phyloP scores from a whole-genome alignment of 2,113 vertebrate genomes.

The Sterna hirundo region DNA sequence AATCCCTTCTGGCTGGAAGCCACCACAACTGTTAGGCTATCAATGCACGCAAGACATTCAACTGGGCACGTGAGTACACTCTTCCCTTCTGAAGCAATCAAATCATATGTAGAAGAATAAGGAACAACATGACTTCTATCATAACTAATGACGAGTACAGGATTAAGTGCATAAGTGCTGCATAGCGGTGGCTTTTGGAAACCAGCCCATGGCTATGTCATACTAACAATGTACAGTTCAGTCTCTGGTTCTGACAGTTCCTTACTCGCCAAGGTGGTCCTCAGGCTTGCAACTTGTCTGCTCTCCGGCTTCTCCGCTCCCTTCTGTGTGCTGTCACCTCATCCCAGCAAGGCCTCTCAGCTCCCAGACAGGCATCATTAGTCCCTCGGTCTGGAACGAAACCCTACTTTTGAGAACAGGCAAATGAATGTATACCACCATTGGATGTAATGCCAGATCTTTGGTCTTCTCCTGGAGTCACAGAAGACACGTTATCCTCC shows the following conservation, averaged over 20 bases:
- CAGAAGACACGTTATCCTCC: background rate
- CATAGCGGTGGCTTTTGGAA: background rate
- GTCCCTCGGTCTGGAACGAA: background rate
- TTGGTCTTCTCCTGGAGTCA: background rate
- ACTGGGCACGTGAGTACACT: too few relatives aligned
- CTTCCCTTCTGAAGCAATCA: background rate
- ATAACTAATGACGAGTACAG: background rate
- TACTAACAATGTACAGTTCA: background rate
- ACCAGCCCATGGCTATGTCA: background rate
- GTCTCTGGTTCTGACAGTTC: background rate
- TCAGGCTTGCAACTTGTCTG: background rate
- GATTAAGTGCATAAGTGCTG: background rate
- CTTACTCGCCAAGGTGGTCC: background rate
- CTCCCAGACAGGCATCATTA: background rate
- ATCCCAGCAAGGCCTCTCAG: background rate
- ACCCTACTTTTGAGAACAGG: background rate
- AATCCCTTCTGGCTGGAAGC: background rate
- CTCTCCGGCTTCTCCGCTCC: accelerated
- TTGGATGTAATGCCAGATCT: background rate
- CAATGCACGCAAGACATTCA: background rate
- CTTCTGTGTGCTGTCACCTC: background rate
- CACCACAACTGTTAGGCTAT: background rate
- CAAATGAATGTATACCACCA: background rate
- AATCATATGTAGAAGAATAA: background rate
- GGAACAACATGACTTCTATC: background rate